A percentile compares a stretch with the other conserved stretches of the same genome.
phyloP scores from a whole-genome alignment of 2,797 vertebrate genomes.

The Sphenopsis melanotis region DNA sequence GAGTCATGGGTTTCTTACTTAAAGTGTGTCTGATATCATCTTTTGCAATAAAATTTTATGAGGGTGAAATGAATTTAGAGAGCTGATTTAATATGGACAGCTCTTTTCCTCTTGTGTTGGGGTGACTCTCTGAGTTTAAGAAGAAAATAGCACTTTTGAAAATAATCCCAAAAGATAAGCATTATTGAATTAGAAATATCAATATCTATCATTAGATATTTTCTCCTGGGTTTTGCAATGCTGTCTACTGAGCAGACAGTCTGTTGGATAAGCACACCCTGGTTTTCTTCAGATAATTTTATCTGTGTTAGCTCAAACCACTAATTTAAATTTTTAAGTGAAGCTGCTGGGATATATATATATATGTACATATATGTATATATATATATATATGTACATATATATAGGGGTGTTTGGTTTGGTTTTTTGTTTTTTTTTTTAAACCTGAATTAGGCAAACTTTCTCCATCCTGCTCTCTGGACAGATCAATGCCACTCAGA shows the following conservation, averaged over 20 bases:
- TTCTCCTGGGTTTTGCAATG: neutral
- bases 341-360: neutral
- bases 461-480: neutral
- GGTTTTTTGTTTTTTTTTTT: neutral
- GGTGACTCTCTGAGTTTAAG: neutral
- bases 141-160: neutral
- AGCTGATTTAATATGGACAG: conserved; percentile 27
- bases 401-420: neutral
- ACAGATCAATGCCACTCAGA: neutral
- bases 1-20: conserved; percentile 60
- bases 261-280: neutral
- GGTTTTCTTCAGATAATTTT: neutral
- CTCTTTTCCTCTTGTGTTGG: neutral
- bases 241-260: neutral
- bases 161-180: neutral
- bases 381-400: neutral
- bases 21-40: conserved; percentile 49
- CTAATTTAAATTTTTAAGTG: neutral
- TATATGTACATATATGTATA: neutral
- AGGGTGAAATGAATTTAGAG: conserved; percentile 51
- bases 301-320: neutral
- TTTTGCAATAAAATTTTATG: conserved; percentile 58
- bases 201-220: neutral
- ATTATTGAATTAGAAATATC: neutral
- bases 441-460: neutral